phyloP scores from a whole-genome alignment of 1,140 invertebrate genomes.

The Caenorhabditis brenneri region DNA sequence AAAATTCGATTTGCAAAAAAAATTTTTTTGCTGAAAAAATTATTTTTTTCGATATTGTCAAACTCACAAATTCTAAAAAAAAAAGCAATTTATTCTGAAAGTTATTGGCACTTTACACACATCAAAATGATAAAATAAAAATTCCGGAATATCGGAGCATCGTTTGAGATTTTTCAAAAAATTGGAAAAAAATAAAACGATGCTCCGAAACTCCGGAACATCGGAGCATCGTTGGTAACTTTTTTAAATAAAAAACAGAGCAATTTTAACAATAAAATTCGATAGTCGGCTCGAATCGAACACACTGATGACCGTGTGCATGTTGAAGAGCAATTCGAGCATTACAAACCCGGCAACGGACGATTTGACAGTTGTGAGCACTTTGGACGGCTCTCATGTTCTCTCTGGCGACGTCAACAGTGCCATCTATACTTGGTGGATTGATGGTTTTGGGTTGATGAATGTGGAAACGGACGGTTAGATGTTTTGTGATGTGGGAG shows the following conservation, averaged over 20 bases:
- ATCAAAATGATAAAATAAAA: too few relatives aligned
- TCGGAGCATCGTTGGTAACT: too few relatives aligned
- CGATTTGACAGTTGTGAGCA: not conserved
- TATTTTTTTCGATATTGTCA: too few relatives aligned
- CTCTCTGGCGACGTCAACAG: not conserved
- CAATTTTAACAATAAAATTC: constrained; percentile 9
- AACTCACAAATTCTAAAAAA: too few relatives aligned
- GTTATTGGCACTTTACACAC: not conserved
- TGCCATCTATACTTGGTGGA: not conserved
- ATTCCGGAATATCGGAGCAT: too few relatives aligned
- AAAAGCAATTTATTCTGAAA: too few relatives aligned
- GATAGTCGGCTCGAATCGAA: constrained; percentile 18
- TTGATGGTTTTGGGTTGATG: constrained; percentile 10
- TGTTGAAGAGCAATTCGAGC: constrained; percentile 8
- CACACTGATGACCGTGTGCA: not conserved
- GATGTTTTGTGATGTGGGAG: not conserved
- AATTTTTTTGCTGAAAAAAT: too few relatives aligned
- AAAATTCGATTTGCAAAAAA: too few relatives aligned
- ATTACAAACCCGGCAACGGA: not conserved
- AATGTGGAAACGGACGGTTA: not conserved
- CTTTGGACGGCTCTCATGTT: constrained; percentile 18
- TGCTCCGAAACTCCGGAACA: too few relatives aligned
- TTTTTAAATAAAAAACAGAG: too few relatives aligned
- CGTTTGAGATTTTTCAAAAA: too few relatives aligned
- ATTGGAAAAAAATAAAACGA: too few relatives aligned